Evolutionary conservation across 2,888 invertebrate species (phyloP).

Genomic region (Augochlorella aurata): DNA sequence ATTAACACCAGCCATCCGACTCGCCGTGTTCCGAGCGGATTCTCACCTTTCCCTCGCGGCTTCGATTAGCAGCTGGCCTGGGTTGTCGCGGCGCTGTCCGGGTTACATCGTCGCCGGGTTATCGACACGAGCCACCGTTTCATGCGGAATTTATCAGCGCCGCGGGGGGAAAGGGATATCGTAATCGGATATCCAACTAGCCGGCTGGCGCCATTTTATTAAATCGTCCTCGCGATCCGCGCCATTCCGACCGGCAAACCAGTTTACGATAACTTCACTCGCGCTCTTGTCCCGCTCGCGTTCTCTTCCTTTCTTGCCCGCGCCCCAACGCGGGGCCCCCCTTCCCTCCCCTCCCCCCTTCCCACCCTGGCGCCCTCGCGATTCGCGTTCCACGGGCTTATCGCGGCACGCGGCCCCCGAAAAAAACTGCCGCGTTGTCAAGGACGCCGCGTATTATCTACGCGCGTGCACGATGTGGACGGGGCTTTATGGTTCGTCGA

Average conservation of each 20-base stretch:
- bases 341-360: not conserved
- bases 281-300: constrained; percentile 36
- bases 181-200: constrained; percentile 69
- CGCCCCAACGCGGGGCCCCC: no score
- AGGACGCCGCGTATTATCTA: constrained; percentile 70
- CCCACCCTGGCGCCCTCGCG: not conserved
- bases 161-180: constrained; percentile 56
- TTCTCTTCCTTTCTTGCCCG: constrained; percentile 13
- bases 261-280: constrained; percentile 74
- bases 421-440: constrained; percentile 52
- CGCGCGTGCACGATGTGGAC: constrained; percentile 29
- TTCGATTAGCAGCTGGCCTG: constrained; percentile 30
- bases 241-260: constrained; percentile 67
- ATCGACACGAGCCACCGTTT: constrained; percentile 60
- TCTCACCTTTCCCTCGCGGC: constrained; percentile 6
- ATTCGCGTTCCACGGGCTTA: constrained; percentile 31
- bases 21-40: not conserved
- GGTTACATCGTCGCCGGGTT: constrained; percentile 43
- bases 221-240: constrained; percentile 65
- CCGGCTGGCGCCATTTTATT: constrained; percentile 69
- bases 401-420: constrained; percentile 22
- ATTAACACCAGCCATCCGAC: not conserved
- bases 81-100: not conserved
- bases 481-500: constrained; percentile 44
- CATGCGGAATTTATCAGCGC: constrained; percentile 60